Percentiles rank a stretch among this genome's conserved stretches.
Conservation (phyloP, 2,113 vertebrate genomes). For the Aspiorhynchus laticeps region DNA sequence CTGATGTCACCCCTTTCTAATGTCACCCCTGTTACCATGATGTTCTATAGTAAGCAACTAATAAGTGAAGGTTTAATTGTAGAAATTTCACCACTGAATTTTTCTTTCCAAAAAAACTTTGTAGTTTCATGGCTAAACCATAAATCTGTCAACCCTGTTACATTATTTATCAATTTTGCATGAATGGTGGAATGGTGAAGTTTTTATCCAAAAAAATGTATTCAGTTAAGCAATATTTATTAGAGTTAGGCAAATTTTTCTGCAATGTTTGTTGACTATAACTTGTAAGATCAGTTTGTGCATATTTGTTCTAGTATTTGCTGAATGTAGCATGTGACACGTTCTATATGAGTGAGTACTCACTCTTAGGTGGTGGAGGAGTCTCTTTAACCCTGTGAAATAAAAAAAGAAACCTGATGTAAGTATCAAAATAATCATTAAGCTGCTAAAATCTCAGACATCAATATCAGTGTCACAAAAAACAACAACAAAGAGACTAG, state of each 20-base stretch:
- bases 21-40: not conserved
- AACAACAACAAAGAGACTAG: not conserved
- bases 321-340: not conserved
- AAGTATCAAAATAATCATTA: not conserved
- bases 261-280: not conserved
- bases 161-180: not conserved
- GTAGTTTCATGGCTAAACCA: not conserved
- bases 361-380: conserved; percentile 75
- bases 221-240: not conserved
- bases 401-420: conserved; percentile 45
- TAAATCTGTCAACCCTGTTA: not conserved
- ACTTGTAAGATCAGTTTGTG: conserved; percentile 2
- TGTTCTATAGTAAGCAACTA: not conserved
- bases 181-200: not conserved
- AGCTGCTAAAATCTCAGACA: not conserved
- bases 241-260: not conserved
- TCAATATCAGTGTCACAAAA: not conserved
- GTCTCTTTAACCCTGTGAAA: conserved; percentile 72
- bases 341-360: conserved; percentile 47
- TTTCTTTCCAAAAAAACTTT: not conserved
- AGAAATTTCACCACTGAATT: not conserved
- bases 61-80: not conserved
- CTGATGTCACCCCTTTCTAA: not conserved
- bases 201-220: not conserved
- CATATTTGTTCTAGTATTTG: conserved; percentile 17